Conservation (phyloP, 2,113 vertebrate species). For the Psophia crepitans region DNA sequence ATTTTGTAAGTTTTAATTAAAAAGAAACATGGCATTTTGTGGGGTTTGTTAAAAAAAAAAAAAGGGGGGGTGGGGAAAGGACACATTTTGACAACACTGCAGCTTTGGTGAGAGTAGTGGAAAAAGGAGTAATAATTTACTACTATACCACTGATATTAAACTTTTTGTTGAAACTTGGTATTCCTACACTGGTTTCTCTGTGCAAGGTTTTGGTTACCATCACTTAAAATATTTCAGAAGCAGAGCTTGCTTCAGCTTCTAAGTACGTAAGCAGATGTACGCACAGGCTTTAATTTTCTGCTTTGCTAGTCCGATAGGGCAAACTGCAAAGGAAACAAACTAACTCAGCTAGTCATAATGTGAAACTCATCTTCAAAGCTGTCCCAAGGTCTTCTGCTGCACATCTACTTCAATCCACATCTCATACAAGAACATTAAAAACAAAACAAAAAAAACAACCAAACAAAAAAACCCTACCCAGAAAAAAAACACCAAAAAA, state of each 20-base stretch:
- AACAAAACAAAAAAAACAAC: background rate
- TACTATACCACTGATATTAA: background rate
- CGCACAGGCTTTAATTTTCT: background rate
- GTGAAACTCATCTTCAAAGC: background rate
- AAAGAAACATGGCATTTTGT: background rate
- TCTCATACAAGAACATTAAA: background rate
- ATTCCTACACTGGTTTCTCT: background rate
- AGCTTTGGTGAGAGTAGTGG: background rate
- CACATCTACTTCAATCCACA: background rate
- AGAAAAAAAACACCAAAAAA: too few relatives aligned
- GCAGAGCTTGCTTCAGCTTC: background rate
- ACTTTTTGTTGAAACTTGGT: background rate
- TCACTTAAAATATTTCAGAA: background rate
- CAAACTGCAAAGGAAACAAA: background rate
- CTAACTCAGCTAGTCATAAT: background rate
- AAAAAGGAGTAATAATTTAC: background rate
- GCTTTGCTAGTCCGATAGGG: background rate
- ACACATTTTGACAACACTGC: background rate
- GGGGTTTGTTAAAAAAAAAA: background rate
- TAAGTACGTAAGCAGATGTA: background rate
- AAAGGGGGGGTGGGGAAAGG: fast-evolving
- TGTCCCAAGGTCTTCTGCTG: background rate
- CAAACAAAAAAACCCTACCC: too few relatives aligned
- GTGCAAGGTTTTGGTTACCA: background rate
- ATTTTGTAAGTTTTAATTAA: background rate